phyloP scores from a whole-genome alignment of 2,113 vertebrate genomes.

The Eretmodus cyanostictus region DNA sequence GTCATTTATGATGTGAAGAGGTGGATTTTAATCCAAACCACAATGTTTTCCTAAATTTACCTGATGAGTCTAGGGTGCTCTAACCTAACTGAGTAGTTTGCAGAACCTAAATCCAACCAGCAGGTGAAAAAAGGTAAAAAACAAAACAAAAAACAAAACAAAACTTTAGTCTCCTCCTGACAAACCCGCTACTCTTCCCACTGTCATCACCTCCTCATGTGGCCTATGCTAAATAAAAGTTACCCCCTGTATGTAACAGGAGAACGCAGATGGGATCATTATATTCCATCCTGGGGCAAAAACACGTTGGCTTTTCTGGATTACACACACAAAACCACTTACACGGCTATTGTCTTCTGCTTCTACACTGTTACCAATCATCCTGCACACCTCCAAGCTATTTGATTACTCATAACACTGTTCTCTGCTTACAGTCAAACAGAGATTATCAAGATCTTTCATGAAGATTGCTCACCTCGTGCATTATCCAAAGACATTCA shows the following conservation, averaged over 20 bases:
- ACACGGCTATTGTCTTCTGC: not conserved
- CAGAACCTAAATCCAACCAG: not conserved
- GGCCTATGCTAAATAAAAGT: not conserved
- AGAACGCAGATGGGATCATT: not conserved
- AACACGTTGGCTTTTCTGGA: not conserved
- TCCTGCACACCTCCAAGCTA: not conserved
- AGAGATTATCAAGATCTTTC: not conserved
- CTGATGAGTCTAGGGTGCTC: not conserved
- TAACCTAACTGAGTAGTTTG: not conserved
- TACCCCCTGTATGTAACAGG: fast-evolving
- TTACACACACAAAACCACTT: not conserved
- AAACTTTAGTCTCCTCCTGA: not conserved
- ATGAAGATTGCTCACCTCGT: fast-evolving
- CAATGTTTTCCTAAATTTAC: not conserved
- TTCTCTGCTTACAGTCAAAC: not conserved
- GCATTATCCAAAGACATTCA: not conserved
- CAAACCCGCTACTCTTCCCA: not conserved
- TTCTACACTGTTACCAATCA: not conserved
- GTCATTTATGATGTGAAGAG: not conserved
- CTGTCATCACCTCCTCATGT: not conserved
- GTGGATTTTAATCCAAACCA: not conserved
- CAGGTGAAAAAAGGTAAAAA: not conserved
- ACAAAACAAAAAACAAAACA: fast-evolving
- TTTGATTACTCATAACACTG: not conserved
- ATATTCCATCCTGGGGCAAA: not conserved